These are phyloP conservation scores for Zonotrichia leucophrys DNA, from an alignment of 2,113 vertebrate species.

Conservation along the genomic window DNA sequence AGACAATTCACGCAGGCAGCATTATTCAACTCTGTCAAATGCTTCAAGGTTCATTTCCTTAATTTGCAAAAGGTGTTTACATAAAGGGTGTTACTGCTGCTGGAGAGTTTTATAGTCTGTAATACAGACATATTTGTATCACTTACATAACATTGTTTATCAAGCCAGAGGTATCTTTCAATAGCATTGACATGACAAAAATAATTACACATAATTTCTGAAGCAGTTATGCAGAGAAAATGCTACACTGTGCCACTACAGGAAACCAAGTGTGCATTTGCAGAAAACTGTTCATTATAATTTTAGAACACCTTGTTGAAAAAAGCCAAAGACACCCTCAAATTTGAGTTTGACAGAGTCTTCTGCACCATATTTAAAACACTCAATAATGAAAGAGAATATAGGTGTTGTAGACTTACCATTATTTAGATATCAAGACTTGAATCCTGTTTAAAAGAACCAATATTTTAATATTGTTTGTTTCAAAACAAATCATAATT, in stretches of 20 bases:
- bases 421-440: slow-evolving; percentile 42
- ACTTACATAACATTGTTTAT: background rate
- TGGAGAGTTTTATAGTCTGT: background rate
- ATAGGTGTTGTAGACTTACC: slow-evolving; percentile 43
- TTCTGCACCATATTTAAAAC: background rate
- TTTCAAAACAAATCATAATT: background rate
- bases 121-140: background rate
- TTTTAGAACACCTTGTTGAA: background rate
- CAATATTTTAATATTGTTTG: background rate
- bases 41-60: slow-evolving; percentile 27
- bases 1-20: background rate
- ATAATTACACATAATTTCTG: background rate
- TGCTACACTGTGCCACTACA: background rate
- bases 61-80: slow-evolving; percentile 10
- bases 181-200: background rate
- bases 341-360: background rate
- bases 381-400: background rate
- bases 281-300: background rate
- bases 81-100: background rate
- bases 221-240: background rate
- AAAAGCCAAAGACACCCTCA: background rate
- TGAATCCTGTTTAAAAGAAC: slow-evolving; percentile 50
- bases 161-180: background rate
- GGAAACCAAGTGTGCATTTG: background rate
- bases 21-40: background rate